Percentiles rank a stretch among this genome's conserved stretches.
Evolutionary conservation across 2,113 vertebrate species (phyloP).

Genomic region (Bombycilla garrulus): DNA sequence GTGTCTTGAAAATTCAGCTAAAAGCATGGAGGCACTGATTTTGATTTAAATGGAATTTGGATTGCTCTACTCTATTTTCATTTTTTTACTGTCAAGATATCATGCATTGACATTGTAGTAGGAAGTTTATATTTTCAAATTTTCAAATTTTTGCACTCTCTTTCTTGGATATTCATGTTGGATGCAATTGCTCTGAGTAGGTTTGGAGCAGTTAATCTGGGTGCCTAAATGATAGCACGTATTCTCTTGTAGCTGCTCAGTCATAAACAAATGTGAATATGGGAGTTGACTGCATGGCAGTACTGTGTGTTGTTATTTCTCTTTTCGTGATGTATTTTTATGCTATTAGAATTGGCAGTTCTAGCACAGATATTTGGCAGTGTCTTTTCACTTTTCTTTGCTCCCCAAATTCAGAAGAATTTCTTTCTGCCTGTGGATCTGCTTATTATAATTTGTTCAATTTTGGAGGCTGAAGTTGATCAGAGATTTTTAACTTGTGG

Average conservation of each 20-base stretch:
- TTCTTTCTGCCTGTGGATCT: not conserved
- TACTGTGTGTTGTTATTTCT: not conserved
- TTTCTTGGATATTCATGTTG: not conserved
- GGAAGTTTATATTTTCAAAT: not conserved
- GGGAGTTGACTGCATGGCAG: not conserved
- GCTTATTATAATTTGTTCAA: not conserved
- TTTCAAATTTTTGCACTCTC: not conserved
- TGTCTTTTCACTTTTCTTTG: not conserved
- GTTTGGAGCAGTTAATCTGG: not conserved
- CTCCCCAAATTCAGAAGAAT: not conserved
- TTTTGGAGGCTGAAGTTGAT: not conserved
- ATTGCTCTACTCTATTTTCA: not conserved
- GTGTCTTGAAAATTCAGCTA: not conserved
- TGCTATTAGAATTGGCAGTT: not conserved
- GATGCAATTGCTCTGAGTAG: not conserved
- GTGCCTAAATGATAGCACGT: not conserved
- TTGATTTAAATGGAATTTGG: not conserved
- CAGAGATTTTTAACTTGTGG: not conserved
- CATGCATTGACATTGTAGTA: not conserved
- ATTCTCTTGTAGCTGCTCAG: not conserved
- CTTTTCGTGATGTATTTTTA: not conserved
- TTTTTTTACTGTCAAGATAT: not conserved
- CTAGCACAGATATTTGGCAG: fast-evolving
- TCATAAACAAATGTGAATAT: not conserved
- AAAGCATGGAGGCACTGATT: not conserved